A percentile compares a stretch with the other conserved stretches of the same genome.
Evolutionary conservation across 2,113 vertebrate genomes (phyloP).

Genomic region (Heterochromis multidens): DNA sequence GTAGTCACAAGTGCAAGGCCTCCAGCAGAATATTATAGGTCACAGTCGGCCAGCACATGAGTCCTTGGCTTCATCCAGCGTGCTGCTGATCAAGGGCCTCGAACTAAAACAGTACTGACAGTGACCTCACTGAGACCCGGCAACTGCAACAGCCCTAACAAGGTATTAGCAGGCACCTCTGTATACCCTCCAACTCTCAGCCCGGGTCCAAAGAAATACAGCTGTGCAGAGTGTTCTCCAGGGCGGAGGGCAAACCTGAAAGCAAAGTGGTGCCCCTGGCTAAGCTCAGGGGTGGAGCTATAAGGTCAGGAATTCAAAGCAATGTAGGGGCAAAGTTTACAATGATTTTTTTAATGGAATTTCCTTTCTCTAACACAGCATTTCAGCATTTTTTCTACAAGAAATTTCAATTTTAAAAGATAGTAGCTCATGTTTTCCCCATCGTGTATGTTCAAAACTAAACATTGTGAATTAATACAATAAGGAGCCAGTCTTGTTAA

Average conservation of each 20-base stretch:
- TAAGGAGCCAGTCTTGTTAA: neutral
- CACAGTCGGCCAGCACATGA: conserved; percentile 58
- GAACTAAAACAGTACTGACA: conserved; percentile 78
- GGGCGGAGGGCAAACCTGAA: conserved; percentile 55
- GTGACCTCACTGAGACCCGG: conserved; percentile 76
- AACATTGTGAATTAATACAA: neutral
- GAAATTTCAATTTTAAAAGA: neutral
- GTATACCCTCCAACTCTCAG: conserved; percentile 53
- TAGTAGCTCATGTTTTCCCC: neutral
- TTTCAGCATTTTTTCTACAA: neutral
- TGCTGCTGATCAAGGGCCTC: conserved; percentile 72
- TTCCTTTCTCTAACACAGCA: neutral
- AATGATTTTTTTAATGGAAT: neutral
- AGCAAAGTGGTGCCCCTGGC: conserved; percentile 50
- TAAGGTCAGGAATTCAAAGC: conserved; percentile 56
- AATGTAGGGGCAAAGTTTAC: conserved; percentile 17
- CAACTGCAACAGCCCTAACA: conserved; percentile 78
- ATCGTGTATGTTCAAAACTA: neutral
- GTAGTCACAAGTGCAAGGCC: conserved; percentile 31
- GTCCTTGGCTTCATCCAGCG: conserved; percentile 52
- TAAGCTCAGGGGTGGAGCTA: conserved; percentile 59
- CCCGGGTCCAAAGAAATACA: conserved; percentile 71
- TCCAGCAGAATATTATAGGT: conserved; percentile 51
- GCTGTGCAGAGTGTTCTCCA: conserved; percentile 66
- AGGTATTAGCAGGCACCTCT: conserved; percentile 77